phyloP scores from a whole-genome alignment of 2,888 invertebrate species.

The Aporophyla nigra region DNA sequence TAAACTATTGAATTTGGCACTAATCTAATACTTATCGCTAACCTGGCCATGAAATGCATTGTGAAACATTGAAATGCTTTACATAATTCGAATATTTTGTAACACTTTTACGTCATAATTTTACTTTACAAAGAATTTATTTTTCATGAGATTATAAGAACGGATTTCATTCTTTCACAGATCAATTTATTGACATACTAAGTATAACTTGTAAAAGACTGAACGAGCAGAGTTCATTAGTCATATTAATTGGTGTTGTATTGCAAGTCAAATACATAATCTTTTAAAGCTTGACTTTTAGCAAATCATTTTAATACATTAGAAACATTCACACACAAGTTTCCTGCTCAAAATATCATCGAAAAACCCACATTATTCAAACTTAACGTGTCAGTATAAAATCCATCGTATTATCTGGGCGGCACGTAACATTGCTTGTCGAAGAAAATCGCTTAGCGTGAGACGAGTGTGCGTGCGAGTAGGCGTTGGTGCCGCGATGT shows the following conservation, averaged over 20 bases:
- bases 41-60: constrained; percentile 76
- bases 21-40: constrained; percentile 82
- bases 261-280: background rate
- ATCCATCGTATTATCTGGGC: background rate
- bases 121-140: constrained; percentile 22
- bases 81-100: constrained; percentile 43
- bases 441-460: constrained; percentile 29
- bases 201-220: background rate
- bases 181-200: constrained; percentile 21
- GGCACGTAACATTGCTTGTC: constrained; percentile 7
- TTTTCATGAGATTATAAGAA: constrained; percentile 30
- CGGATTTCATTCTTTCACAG: constrained; percentile 5
- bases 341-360: constrained; percentile 38
- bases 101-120: constrained; percentile 27
- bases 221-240: background rate
- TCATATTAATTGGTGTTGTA: background rate
- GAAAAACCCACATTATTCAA: constrained; percentile 41
- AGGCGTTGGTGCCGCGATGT: constrained; percentile 21
- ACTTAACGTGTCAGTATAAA: constrained; percentile 41
- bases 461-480: background rate
- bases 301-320: constrained; percentile 22
- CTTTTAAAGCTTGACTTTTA: constrained; percentile 16
- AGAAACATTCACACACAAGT: constrained; percentile 21
- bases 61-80: constrained; percentile 67
- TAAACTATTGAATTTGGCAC: constrained; percentile 85